Evolutionary conservation across 2,797 vertebrate genomes (phyloP).

Genomic region (Eutrigla gurnardus): DNA sequence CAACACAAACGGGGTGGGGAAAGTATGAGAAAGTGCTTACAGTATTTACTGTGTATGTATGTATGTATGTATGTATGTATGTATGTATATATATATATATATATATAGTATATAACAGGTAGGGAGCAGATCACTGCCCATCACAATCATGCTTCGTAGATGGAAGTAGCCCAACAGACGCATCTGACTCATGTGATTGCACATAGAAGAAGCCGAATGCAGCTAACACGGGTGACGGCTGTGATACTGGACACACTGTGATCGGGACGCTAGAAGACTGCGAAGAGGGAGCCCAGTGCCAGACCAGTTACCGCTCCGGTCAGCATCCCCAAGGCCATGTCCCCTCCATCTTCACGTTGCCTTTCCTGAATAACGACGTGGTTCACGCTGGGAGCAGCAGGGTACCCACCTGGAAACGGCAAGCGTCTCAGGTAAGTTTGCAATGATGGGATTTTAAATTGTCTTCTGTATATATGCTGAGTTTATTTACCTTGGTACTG

Average conservation of each 20-base stretch:
- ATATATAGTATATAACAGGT: conserved; percentile 21
- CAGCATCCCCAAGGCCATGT: conserved; percentile 92
- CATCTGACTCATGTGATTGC: conserved; percentile 59
- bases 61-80: not conserved
- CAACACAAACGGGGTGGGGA: conserved; percentile 38
- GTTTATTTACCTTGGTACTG: conserved; percentile 77
- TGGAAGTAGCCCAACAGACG: conserved; percentile 41
- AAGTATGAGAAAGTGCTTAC: conserved; percentile 70
- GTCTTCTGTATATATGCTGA: not conserved
- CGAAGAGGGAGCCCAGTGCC: conserved; percentile 95
- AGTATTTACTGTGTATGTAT: conserved; percentile 49
- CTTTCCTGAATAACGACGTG: conserved; percentile 91
- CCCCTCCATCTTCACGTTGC: conserved; percentile 88
- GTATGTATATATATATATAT: conserved; percentile 5
- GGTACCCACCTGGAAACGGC: conserved; percentile 83
- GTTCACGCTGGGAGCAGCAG: conserved; percentile 84
- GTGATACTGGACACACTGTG: conserved; percentile 21
- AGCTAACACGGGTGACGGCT: conserved; percentile 14
- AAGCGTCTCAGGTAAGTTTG: not conserved
- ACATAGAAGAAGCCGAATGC: conserved; percentile 57
- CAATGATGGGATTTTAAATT: not conserved
- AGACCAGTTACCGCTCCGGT: conserved; percentile 95
- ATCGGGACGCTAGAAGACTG: conserved; percentile 88
- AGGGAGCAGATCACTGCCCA: conserved; percentile 52
- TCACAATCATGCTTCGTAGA: conserved; percentile 65